These are phyloP conservation scores for Cantharis flavilabris DNA, from an alignment of 2,888 invertebrate genomes.

Conservation along the genomic window DNA sequence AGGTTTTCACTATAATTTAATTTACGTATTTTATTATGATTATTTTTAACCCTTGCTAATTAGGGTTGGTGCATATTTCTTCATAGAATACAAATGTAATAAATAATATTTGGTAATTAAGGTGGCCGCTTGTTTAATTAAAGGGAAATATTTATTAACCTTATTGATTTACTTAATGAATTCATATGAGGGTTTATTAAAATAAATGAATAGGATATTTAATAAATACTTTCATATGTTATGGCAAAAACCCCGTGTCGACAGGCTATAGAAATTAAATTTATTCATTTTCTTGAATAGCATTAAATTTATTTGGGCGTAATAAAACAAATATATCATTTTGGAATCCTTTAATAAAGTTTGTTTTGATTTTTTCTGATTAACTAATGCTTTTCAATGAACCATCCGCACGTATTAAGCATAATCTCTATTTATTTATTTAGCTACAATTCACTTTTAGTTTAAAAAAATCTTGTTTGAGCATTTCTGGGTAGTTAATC, in stretches of 20 bases:
- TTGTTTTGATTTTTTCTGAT: not conserved
- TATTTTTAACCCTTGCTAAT: not conserved
- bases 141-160: not conserved
- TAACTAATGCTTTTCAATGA: not conserved
- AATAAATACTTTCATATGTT: not conserved
- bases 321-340: not conserved
- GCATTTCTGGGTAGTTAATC: too few relatives aligned
- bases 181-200: not conserved
- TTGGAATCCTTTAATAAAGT: not conserved
- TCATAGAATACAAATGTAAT: not conserved
- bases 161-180: not conserved
- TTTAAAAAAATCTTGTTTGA: too few relatives aligned
- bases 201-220: not conserved
- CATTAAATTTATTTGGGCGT: not conserved
- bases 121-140: not conserved
- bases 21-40: too few relatives aligned
- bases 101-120: not conserved
- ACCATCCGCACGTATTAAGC: not conserved
- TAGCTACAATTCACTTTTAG: too few relatives aligned
- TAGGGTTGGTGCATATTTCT: not conserved
- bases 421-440: not conserved
- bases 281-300: not conserved
- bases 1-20: too few relatives aligned
- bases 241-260: not conserved
- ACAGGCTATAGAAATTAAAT: not conserved